Conservation (phyloP, 2,797 vertebrate species). For the Anabacerthia variegaticeps region DNA sequence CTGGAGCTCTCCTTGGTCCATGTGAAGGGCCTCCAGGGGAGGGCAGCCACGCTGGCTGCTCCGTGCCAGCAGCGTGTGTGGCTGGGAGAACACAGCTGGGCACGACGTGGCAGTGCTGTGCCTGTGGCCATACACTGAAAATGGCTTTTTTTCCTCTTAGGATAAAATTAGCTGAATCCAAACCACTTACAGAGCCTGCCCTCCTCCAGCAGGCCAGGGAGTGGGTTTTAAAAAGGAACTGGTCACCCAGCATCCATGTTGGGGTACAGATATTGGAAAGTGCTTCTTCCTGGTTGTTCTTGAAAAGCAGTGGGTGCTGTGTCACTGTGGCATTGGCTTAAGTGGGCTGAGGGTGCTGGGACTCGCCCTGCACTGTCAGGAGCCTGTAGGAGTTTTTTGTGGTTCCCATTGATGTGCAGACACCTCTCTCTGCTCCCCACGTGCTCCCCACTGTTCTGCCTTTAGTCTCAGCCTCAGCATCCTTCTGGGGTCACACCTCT, state of each 20-base stretch:
- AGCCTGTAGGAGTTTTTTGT: background rate
- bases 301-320: accelerated
- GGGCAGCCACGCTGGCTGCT: background rate
- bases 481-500: accelerated
- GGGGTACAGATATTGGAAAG: background rate
- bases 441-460: background rate
- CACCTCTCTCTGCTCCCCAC: background rate
- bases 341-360: background rate
- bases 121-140: background rate
- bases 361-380: background rate
- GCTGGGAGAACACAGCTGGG: background rate
- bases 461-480: background rate
- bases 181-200: background rate
- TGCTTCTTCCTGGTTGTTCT: accelerated
- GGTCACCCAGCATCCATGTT: background rate
- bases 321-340: accelerated
- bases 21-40: background rate
- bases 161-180: slow-evolving; percentile 1
- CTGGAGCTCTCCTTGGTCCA: accelerated
- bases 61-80: background rate
- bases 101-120: accelerated
- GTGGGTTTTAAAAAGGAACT: background rate
- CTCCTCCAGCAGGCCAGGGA: background rate
- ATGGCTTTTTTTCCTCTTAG: background rate
- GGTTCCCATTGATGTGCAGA: background rate